Conservation (phyloP, 2,797 vertebrate species). For the Momotus momota region DNA sequence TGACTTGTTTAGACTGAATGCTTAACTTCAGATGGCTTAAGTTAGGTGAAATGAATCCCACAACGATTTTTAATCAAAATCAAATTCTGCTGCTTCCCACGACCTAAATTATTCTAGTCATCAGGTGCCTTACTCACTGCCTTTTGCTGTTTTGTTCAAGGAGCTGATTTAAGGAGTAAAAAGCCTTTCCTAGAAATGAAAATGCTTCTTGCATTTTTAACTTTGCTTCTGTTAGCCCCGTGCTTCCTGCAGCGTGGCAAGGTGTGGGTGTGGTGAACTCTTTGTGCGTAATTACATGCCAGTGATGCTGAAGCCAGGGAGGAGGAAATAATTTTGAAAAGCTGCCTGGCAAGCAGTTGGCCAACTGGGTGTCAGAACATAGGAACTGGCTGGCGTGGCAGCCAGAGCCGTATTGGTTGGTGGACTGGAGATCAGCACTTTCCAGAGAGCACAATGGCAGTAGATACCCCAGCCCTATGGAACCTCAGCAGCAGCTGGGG, state of each 20-base stretch:
- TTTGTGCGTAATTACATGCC: slow-evolving; percentile 69
- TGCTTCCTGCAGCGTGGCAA: slow-evolving; percentile 49
- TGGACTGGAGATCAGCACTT: not conserved
- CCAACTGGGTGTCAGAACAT: not conserved
- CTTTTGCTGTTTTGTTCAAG: slow-evolving; percentile 38
- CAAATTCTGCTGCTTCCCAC: slow-evolving; percentile 55
- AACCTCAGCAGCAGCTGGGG: not conserved
- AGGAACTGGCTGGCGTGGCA: not conserved
- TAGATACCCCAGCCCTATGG: not conserved
- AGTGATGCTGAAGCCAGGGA: slow-evolving; percentile 54
- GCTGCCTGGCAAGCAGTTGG: slow-evolving; percentile 30
- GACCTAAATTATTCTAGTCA: slow-evolving; percentile 46
- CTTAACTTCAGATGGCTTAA: slow-evolving; percentile 7
- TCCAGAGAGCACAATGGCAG: not conserved
- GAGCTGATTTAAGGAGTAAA: not conserved
- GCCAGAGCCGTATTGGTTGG: not conserved
- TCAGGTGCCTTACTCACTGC: slow-evolving; percentile 54
- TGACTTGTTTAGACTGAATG: not conserved
- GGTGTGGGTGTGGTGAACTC: slow-evolving; percentile 69
- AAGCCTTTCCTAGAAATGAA: slow-evolving; percentile 45
- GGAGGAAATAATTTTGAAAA: slow-evolving; percentile 45
- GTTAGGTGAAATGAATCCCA: slow-evolving; percentile 21
- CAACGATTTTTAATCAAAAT: slow-evolving; percentile 19
- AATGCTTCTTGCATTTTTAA: slow-evolving; percentile 53
- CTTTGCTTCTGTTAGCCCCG: slow-evolving; percentile 41